Conservation (phyloP, 2,113 vertebrate genomes). For the Montifringilla adamsi region DNA sequence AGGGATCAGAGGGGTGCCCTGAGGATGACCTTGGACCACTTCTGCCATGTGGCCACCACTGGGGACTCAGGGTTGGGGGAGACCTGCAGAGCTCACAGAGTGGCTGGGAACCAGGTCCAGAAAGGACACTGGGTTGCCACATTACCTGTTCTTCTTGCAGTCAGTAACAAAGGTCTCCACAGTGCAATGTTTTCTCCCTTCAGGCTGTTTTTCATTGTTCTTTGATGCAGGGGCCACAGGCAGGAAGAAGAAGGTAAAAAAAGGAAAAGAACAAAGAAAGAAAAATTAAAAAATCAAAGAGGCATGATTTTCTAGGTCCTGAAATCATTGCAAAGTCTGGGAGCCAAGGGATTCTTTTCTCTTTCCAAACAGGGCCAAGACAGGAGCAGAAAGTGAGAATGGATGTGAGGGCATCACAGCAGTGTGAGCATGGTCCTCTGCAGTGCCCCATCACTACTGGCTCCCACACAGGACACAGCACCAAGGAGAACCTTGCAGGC, state of each 20-base stretch:
- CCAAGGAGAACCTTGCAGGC: not conserved
- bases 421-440: not conserved
- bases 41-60: not conserved
- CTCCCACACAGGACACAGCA: not conserved
- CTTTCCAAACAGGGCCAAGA: not conserved
- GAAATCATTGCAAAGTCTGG: not conserved
- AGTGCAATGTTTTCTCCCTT: not conserved
- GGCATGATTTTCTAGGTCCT: not conserved
- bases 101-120: not conserved
- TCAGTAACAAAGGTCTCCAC: not conserved
- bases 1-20: not conserved
- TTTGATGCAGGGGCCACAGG: not conserved
- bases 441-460: not conserved
- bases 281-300: not conserved
- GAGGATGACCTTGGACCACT: fast-evolving
- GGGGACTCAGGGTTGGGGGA: not conserved
- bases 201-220: not conserved
- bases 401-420: not conserved
- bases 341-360: not conserved
- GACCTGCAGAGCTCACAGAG: not conserved
- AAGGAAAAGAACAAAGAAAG: not conserved
- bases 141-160: not conserved
- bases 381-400: not conserved
- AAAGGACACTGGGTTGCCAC: not conserved
- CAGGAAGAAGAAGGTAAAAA: not conserved